Percentiles rank a stretch among this genome's conserved stretches.
Evolutionary conservation across 1,140 invertebrate genomes (phyloP).

Genomic region (Conopomorpha cramerella): DNA sequence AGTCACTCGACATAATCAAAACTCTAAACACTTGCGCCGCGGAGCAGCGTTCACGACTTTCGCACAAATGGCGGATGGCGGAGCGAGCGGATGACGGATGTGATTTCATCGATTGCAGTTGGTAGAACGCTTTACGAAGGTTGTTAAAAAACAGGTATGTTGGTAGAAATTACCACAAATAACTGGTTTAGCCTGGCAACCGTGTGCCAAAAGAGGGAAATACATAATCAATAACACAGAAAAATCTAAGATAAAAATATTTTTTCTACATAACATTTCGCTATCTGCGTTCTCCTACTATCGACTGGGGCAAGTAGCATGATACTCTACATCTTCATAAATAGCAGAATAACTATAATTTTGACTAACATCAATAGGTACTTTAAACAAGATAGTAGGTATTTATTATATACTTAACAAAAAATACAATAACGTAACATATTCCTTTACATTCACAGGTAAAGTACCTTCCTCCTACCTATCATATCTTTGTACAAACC

Average conservation of each 20-base stretch:
- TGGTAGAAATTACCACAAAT: not conserved
- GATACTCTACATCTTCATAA: no score
- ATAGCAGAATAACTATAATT: no score
- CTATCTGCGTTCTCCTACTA: not conserved
- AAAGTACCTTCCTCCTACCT: no score
- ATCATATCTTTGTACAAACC: no score
- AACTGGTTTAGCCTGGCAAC: not conserved
- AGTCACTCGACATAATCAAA: slow-evolving; percentile 52
- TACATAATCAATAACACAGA: no score
- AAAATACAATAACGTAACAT: no score
- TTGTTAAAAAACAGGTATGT: not conserved
- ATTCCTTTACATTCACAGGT: no score
- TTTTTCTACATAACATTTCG: not conserved
- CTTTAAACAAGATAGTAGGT: no score
- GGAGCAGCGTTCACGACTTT: slow-evolving; percentile 37
- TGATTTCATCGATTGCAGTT: slow-evolving; percentile 51
- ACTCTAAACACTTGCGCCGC: slow-evolving; percentile 46
- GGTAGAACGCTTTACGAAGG: slow-evolving; percentile 16
- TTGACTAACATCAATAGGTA: no score
- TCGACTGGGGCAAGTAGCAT: no score
- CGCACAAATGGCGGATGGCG: slow-evolving; percentile 42
- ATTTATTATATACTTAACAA: no score
- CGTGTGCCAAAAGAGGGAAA: no score
- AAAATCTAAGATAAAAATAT: not conserved
- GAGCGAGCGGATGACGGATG: slow-evolving; percentile 53